Percentiles rank a stretch among this genome's conserved stretches.
These are phyloP conservation scores for Melanotaenia duboulayi DNA, from an alignment of 2,113 vertebrate genomes.

Conservation along the genomic window DNA sequence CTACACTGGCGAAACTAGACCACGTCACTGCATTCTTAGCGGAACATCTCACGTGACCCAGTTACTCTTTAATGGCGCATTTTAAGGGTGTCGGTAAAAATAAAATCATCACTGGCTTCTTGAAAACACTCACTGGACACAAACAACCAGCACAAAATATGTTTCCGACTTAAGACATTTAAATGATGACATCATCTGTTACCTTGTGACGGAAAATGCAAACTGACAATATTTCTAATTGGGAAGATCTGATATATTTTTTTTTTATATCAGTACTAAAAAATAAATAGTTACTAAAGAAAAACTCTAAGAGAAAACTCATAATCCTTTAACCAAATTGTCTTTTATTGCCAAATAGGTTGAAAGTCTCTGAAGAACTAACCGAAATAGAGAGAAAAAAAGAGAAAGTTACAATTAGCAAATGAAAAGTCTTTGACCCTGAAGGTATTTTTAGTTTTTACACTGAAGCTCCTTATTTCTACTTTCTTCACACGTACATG, in stretches of 20 bases:
- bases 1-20: slow-evolving; percentile 71
- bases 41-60: slow-evolving; percentile 79
- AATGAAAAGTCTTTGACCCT: background rate
- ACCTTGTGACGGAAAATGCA: too few species aligned
- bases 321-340: too few species aligned
- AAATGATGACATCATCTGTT: too few species aligned
- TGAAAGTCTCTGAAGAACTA: background rate
- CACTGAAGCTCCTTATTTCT: background rate
- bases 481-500: slow-evolving; percentile 28
- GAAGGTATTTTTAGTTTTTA: background rate
- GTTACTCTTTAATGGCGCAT: slow-evolving; percentile 53
- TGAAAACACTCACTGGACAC: background rate
- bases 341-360: background rate
- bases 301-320: too few species aligned
- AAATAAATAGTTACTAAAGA: too few species aligned
- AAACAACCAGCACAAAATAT: background rate
- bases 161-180: too few species aligned
- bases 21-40: slow-evolving; percentile 82
- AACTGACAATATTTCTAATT: too few species aligned
- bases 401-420: background rate
- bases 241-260: too few species aligned
- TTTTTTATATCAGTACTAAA: too few species aligned
- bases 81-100: slow-evolving; percentile 32
- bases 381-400: background rate
- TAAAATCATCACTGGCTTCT: background rate